A percentile compares a stretch with the other conserved stretches of the same genome.
Evolutionary conservation across 2,113 vertebrate species (phyloP).

Genomic region (human (Homo sapiens)): GRCh38 chr2:137062501-137063000

Average conservation of each 20-base stretch:
- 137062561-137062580: background rate
- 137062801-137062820: background rate
- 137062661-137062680: background rate
- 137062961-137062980: background rate
- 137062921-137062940: background rate
- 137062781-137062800: background rate
- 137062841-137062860: background rate
- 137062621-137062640: background rate
- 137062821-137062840: constrained; percentile 6
- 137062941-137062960: background rate
- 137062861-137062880: background rate
- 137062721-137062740: background rate
- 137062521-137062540: constrained; percentile 4
- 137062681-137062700: background rate
- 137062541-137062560: background rate
- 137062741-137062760: background rate
- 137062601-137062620: background rate
- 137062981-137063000: background rate
- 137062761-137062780: background rate
- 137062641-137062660: background rate
- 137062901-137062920: background rate
- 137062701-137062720: background rate
- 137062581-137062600: background rate
- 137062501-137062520: background rate
- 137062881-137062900: background rate